A percentile compares a stretch with the other conserved stretches of the same genome.
These are phyloP conservation scores for Eulemur albifrons DNA, from an alignment of 2,797 vertebrate species.

Conservation along the genomic window DNA sequence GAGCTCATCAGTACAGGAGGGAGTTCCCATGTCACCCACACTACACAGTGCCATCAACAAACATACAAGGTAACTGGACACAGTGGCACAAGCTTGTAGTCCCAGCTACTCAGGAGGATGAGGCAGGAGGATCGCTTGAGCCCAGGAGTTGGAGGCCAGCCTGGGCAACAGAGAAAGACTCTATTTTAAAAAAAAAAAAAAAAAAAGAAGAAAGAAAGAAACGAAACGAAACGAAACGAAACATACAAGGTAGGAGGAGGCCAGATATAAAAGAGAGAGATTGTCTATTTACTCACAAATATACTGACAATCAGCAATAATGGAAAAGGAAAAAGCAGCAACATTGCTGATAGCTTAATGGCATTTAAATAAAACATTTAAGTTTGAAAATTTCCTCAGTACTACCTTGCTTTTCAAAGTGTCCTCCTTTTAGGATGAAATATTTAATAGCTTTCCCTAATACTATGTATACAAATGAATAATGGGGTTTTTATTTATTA, in stretches of 20 bases:
- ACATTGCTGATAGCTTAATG: conserved; percentile 70
- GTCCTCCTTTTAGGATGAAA: conserved; percentile 50
- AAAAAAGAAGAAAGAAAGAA: not conserved
- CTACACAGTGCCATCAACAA: conserved; percentile 7
- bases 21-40: not conserved
- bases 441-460: conserved; percentile 42
- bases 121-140: not conserved
- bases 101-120: not conserved
- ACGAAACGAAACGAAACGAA: not conserved
- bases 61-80: not conserved
- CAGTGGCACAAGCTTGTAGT: not conserved
- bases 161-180: not conserved
- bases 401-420: conserved; percentile 59
- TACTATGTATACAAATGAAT: conserved; percentile 71
- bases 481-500: conserved; percentile 74
- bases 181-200: not conserved
- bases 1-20: not conserved
- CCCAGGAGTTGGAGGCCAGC: not conserved
- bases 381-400: conserved; percentile 61
- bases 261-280: conserved; percentile 48
- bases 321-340: conserved; percentile 59
- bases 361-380: conserved; percentile 78
- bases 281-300: conserved; percentile 37
- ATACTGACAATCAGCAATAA: conserved; percentile 53
- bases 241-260: not conserved